Percentiles rank a stretch among this genome's conserved stretches.
Evolutionary conservation across 2,797 vertebrate genomes (phyloP).

Genomic region (Chlorospingus semifuscus): DNA sequence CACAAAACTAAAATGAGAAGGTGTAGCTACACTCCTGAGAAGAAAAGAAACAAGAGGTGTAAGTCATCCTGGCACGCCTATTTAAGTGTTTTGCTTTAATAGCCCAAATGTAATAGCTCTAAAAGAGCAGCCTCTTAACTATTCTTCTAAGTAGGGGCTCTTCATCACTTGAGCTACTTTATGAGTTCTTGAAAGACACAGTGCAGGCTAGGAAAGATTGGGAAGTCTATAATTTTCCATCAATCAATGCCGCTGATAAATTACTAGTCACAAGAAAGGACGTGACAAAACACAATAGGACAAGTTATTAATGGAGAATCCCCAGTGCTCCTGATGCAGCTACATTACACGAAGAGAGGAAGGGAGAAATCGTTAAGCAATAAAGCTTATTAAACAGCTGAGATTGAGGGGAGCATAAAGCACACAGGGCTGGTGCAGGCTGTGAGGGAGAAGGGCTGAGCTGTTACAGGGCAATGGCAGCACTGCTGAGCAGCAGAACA

Average conservation of each 20-base stretch:
- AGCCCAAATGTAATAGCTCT: conserved; percentile 5
- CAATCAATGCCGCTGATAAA: conserved; percentile 35
- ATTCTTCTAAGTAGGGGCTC: not conserved
- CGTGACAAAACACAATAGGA: conserved; percentile 8
- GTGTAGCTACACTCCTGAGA: not conserved
- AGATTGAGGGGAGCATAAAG: not conserved
- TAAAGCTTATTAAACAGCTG: conserved; percentile 41
- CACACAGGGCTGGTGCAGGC: not conserved
- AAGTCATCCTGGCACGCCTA: not conserved
- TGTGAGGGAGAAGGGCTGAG: not conserved
- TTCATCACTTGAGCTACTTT: conserved; percentile 28
- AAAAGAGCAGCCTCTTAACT: conserved; percentile 25
- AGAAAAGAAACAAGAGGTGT: not conserved
- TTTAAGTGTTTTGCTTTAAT: conserved; percentile 37
- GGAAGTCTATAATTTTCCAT: conserved; percentile 54
- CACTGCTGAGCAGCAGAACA: not conserved
- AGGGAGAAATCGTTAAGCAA: conserved; percentile 26
- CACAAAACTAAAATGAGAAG: not conserved
- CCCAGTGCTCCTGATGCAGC: not conserved
- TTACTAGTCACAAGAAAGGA: conserved; percentile 33
- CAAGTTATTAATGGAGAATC: conserved; percentile 24
- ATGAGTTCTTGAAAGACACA: conserved; percentile 50
- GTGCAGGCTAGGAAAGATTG: conserved; percentile 18
- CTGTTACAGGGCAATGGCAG: not conserved
- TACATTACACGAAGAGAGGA: not conserved